Percentiles rank a stretch among this genome's conserved stretches.
Evolutionary conservation across 1,140 invertebrate species (phyloP).

Genomic region (Apis laboriosa): DNA sequence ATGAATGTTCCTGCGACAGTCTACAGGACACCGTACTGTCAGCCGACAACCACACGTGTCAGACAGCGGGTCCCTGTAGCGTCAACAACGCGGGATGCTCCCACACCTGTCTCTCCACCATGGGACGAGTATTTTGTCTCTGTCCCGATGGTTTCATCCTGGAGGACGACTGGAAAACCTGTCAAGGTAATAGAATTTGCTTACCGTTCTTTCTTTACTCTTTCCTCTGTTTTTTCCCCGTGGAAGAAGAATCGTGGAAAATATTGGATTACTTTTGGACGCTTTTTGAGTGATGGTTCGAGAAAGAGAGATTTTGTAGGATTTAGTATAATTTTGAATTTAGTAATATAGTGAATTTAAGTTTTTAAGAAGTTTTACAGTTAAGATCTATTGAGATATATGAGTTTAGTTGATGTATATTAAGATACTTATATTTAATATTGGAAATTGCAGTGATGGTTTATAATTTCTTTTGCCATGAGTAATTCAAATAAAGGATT

Average conservation of each 20-base stretch:
- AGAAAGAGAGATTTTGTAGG: background rate
- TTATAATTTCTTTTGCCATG: too few relatives aligned
- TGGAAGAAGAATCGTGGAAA: background rate
- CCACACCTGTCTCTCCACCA: slow-evolving; percentile 84
- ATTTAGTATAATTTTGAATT: too few relatives aligned
- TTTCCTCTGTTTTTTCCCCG: background rate
- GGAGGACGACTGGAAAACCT: slow-evolving; percentile 82
- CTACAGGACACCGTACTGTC: slow-evolving; percentile 82
- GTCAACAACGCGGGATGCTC: slow-evolving; percentile 84
- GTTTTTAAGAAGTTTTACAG: too few relatives aligned
- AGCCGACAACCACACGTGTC: slow-evolving; percentile 81
- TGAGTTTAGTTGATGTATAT: too few relatives aligned
- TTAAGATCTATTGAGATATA: too few relatives aligned
- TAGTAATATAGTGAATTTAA: too few relatives aligned
- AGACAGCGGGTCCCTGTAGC: slow-evolving; percentile 84
- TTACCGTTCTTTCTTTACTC: too few relatives aligned
- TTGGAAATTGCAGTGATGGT: too few relatives aligned
- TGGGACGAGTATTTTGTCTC: slow-evolving; percentile 85
- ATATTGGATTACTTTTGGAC: background rate
- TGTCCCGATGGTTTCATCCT: slow-evolving; percentile 84
- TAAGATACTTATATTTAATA: too few relatives aligned
- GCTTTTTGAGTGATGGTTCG: too few relatives aligned
- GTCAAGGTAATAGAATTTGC: slow-evolving; percentile 76
- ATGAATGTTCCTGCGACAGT: slow-evolving; percentile 83
- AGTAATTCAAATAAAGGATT: too few relatives aligned